Conservation (phyloP, 1,140 invertebrate genomes). For the Neodiprion virginianus region DNA sequence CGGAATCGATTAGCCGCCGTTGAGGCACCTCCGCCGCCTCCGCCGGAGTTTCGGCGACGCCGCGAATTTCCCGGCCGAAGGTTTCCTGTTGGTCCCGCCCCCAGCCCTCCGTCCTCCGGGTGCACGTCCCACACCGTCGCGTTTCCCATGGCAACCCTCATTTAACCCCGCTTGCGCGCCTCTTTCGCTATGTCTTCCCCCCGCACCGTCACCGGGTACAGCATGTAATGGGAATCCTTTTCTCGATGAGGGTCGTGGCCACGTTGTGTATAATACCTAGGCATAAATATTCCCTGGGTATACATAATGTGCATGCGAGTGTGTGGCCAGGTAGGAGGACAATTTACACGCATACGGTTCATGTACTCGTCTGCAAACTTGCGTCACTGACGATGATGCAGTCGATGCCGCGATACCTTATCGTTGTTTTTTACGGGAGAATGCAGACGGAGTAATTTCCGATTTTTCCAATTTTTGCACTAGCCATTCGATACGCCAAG, state of each 20-base stretch:
- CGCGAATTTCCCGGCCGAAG: conserved; percentile 56
- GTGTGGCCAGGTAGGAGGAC: not conserved
- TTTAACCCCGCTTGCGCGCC: conserved; percentile 48
- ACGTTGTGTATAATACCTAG: conserved; percentile 19
- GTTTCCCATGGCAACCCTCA: conserved; percentile 54
- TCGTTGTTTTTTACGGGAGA: too few species aligned
- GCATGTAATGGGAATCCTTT: conserved; percentile 21
- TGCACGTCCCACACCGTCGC: conserved; percentile 40
- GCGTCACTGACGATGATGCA: too few species aligned
- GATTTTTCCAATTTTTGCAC: too few species aligned
- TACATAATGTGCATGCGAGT: not conserved
- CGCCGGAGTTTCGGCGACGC: conserved; percentile 50
- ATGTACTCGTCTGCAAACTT: too few species aligned
- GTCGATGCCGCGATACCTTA: too few species aligned
- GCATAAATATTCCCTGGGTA: conserved; percentile 15
- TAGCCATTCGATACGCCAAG: too few species aligned
- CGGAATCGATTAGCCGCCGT: conserved; percentile 55
- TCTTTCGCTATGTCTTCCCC: not conserved
- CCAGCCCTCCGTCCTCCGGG: conserved; percentile 26
- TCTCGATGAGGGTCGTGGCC: conserved; percentile 12
- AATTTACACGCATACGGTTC: too few species aligned
- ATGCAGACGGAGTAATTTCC: too few species aligned
- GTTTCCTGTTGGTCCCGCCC: conserved; percentile 54
- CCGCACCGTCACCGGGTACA: not conserved
- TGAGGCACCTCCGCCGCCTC: conserved; percentile 37